Evolutionary conservation across 2,888 invertebrate species (phyloP).

Genomic region (Scaptomyza reducta): DNA sequence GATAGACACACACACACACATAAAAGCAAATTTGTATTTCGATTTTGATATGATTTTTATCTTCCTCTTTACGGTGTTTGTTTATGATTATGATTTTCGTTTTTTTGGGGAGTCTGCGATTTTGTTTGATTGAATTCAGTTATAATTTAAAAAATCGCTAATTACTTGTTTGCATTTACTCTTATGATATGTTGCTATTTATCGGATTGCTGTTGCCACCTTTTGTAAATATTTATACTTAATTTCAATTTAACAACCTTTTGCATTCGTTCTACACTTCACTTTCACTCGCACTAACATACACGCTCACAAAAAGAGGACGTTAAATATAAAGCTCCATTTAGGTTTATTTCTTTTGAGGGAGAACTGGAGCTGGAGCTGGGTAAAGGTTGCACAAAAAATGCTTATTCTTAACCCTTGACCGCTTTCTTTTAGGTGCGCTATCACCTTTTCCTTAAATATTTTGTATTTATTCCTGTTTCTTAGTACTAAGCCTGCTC

Average conservation of each 20-base stretch:
- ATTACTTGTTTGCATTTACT: conserved; percentile 54
- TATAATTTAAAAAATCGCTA: conserved; percentile 51
- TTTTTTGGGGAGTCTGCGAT: conserved; percentile 7
- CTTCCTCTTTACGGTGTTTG: neutral
- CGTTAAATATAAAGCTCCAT: conserved; percentile 41
- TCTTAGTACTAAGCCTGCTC: conserved; percentile 10
- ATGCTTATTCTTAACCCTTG: conserved; percentile 51
- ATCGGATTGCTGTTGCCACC: conserved; percentile 46
- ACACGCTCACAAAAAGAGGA: conserved; percentile 35
- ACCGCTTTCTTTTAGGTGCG: conserved; percentile 33
- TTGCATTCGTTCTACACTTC: conserved; percentile 33
- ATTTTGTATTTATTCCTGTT: conserved; percentile 5
- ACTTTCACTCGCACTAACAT: neutral
- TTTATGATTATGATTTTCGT: conserved; percentile 16
- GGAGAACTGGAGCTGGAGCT: neutral
- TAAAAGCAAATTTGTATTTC: conserved; percentile 6
- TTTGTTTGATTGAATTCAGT: conserved; percentile 14
- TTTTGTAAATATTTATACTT: conserved; percentile 77
- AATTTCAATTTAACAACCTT: conserved; percentile 73
- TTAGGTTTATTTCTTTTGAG: neutral
- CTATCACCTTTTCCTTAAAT: conserved; percentile 51
- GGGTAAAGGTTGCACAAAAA: conserved; percentile 39
- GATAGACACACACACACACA: conserved; percentile 44
- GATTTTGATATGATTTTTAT: conserved; percentile 24
- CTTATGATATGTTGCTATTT: conserved; percentile 74